Evolutionary conservation across 1,140 invertebrate genomes (phyloP).

Genomic region (Scylla paramamosain): DNA sequence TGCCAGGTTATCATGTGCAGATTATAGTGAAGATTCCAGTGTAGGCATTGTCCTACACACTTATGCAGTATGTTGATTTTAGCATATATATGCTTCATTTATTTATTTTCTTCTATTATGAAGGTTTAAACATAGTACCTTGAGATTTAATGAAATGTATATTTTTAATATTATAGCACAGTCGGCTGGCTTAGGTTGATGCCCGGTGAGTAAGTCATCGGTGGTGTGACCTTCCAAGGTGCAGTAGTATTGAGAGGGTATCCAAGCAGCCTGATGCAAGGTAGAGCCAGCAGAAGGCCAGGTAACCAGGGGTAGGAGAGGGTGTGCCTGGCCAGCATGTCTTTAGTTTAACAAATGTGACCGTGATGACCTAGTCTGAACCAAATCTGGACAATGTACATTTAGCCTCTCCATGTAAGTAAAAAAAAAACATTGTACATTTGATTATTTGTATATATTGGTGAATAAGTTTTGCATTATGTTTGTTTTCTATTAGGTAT

Average conservation of each 20-base stretch:
- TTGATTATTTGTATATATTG: constrained; percentile 67
- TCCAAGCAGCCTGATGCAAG: not conserved
- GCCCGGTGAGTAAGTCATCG: not conserved
- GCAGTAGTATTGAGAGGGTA: not conserved
- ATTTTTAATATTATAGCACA: constrained; percentile 17
- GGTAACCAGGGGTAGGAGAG: not conserved
- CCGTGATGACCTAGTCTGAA: constrained; percentile 72
- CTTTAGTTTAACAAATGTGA: constrained; percentile 45
- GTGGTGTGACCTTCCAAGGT: not conserved
- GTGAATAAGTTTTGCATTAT: constrained; percentile 36
- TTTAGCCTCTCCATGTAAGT: constrained; percentile 51
- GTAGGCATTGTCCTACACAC: not conserved
- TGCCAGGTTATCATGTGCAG: not conserved
- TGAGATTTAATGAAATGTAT: not conserved
- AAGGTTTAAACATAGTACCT: not conserved
- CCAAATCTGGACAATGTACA: constrained; percentile 65
- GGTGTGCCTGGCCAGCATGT: not conserved
- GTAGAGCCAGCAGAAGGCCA: not conserved
- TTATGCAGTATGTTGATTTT: not conserved
- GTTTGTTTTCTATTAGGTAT: constrained; percentile 27
- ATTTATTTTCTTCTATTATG: constrained; percentile 25
- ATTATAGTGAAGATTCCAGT: not conserved
- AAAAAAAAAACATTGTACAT: constrained; percentile 46
- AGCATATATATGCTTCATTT: constrained; percentile 24
- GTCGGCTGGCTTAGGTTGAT: not conserved